Evolutionary conservation across 92 coral and sea anemone genomes (phyloP).

Genomic region (Zoanthus sociatus): DNA sequence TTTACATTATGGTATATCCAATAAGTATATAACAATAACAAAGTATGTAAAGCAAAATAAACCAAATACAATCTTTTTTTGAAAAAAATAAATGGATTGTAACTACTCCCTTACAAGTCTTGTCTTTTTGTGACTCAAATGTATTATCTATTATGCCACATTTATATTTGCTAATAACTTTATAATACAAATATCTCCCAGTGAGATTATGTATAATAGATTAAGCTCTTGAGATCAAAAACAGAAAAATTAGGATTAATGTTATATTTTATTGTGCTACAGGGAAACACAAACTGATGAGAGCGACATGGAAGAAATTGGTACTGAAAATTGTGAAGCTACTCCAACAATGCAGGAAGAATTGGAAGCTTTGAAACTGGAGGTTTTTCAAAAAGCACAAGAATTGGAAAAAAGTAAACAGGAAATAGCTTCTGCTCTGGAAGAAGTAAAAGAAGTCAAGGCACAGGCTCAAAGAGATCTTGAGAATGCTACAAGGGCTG

Average conservation of each 20-base stretch:
- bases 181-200: constrained; percentile 18
- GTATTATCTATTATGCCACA: constrained; percentile 21
- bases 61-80: constrained; percentile 5
- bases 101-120: constrained; percentile 9
- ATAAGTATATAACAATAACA: constrained; percentile 16
- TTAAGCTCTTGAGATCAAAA: constrained; percentile 2
- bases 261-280: constrained; percentile 17
- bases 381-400: constrained; percentile 34
- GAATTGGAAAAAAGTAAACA: constrained; percentile 38
- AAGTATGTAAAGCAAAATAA: constrained; percentile 16
- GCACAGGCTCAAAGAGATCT: constrained; percentile 28
- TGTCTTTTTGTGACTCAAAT: constrained; percentile 17
- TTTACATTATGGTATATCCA: constrained; percentile 20
- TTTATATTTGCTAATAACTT: constrained; percentile 12
- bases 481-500: constrained; percentile 28
- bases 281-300: constrained; percentile 67
- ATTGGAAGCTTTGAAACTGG: constrained; percentile 32
- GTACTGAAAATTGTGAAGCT: constrained; percentile 14
- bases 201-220: constrained; percentile 18
- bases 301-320: constrained; percentile 46
- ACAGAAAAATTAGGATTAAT: constrained; percentile 15
- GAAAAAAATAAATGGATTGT: not conserved
- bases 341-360: constrained; percentile 41
- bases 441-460: constrained; percentile 41
- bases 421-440: constrained; percentile 40